Conservation (phyloP, 2,797 vertebrate genomes). For the Coregonus suidteri region DNA sequence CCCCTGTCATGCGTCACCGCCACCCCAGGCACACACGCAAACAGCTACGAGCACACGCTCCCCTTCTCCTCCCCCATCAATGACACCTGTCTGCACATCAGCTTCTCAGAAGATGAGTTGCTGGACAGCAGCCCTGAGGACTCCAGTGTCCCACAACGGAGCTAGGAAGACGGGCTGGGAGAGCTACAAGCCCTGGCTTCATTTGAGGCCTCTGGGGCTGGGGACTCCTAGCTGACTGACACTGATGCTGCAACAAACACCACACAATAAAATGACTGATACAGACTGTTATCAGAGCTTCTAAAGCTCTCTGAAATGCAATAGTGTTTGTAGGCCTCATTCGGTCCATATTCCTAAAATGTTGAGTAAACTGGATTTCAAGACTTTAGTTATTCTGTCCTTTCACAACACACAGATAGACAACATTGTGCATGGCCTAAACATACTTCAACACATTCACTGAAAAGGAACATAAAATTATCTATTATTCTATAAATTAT, state of each 20-base stretch:
- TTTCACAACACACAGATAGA: conserved; percentile 44
- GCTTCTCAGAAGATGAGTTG: conserved; percentile 86
- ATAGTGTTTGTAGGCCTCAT: conserved; percentile 24
- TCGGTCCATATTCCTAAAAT: conserved; percentile 35
- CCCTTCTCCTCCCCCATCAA: conserved; percentile 71
- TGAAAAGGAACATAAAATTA: conserved; percentile 30
- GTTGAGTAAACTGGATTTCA: conserved; percentile 51
- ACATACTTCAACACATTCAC: conserved; percentile 7
- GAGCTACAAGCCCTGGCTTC: conserved; percentile 13
- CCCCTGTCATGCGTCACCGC: conserved; percentile 29
- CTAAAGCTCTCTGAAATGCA: conserved; percentile 36
- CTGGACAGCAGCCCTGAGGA: conserved; percentile 71
- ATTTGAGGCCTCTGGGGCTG: background rate
- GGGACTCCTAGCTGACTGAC: background rate
- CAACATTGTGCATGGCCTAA: conserved; percentile 16
- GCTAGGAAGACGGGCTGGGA: conserved; percentile 44
- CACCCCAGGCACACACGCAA: conserved; percentile 24
- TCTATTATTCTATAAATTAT: conserved; percentile 50
- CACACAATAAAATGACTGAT: conserved; percentile 37
- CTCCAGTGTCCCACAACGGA: conserved; percentile 50
- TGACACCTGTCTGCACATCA: conserved; percentile 86
- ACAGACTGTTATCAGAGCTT: background rate
- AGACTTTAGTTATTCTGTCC: conserved; percentile 45
- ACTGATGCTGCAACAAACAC: background rate
- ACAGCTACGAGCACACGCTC: conserved; percentile 47